Evolutionary conservation across 2,888 invertebrate genomes (phyloP).

Genomic region (Aproaerema taeniolella): DNA sequence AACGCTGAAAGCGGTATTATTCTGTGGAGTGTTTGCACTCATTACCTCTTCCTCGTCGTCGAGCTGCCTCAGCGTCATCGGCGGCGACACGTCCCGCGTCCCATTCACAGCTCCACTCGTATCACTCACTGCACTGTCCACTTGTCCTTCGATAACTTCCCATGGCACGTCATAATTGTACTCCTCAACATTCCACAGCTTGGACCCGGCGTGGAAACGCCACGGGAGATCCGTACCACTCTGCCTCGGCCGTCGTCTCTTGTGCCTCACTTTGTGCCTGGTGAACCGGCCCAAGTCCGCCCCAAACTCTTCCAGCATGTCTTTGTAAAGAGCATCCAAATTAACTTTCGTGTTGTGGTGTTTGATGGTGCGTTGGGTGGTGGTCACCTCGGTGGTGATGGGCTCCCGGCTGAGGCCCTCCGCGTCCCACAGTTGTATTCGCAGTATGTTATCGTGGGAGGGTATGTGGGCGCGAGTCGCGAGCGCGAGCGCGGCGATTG

Average conservation of each 20-base stretch:
- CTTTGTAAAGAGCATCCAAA: constrained; percentile 56
- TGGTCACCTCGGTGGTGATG: constrained; percentile 35
- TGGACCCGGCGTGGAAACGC: constrained; percentile 73
- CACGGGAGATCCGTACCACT: constrained; percentile 60
- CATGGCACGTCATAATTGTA: constrained; percentile 75
- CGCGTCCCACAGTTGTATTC: constrained; percentile 70
- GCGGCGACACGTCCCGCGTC: constrained; percentile 54
- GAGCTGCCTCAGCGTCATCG: constrained; percentile 63
- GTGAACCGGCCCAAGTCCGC: constrained; percentile 56
- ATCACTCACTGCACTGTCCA: constrained; percentile 69
- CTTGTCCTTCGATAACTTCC: constrained; percentile 62
- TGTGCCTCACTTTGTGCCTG: constrained; percentile 65
- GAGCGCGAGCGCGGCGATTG: constrained; percentile 55
- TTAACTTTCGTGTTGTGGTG: constrained; percentile 56
- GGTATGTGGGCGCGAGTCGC: constrained; percentile 57
- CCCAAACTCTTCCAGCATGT: constrained; percentile 60
- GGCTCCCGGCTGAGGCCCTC: constrained; percentile 64
- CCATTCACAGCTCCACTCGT: constrained; percentile 52
- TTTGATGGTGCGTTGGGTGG: constrained; percentile 27
- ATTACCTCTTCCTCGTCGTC: constrained; percentile 64
- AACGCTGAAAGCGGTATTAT: constrained; percentile 59
- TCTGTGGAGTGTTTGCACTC: constrained; percentile 36
- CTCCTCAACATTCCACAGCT: constrained; percentile 69
- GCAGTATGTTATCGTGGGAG: constrained; percentile 67
- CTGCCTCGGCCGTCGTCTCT: constrained; percentile 64